Percentiles rank a stretch among this genome's conserved stretches.
Conservation (phyloP, 2,888 invertebrate genomes). For the Mystacides longicornis region DNA sequence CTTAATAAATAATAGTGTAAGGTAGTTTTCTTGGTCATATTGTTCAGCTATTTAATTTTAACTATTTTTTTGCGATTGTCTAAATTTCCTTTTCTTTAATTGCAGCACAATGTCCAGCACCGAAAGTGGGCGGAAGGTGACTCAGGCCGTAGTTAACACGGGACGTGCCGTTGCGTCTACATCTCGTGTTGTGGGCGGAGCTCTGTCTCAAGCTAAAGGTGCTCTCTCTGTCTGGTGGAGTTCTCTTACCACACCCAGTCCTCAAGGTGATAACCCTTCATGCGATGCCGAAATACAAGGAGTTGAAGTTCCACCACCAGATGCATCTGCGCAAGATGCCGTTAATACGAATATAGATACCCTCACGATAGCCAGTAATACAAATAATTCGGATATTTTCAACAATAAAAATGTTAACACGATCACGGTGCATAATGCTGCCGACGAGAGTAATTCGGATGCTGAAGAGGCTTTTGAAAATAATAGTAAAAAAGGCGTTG, state of each 20-base stretch:
- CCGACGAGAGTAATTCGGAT: slow-evolving; percentile 20
- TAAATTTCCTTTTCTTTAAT: not conserved
- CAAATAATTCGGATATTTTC: not conserved
- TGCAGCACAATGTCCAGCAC: slow-evolving; percentile 87
- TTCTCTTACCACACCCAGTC: slow-evolving; percentile 54
- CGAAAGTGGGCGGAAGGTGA: slow-evolving; percentile 87
- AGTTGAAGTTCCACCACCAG: slow-evolving; percentile 5
- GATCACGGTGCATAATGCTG: slow-evolving; percentile 17
- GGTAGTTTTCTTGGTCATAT: not conserved
- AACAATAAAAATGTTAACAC: slow-evolving; percentile 13
- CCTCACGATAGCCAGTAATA: slow-evolving; percentile 2
- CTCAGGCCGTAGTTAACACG: slow-evolving; percentile 86
- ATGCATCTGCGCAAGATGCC: slow-evolving; percentile 22
- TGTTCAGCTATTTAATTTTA: no score
- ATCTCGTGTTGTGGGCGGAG: slow-evolving; percentile 59
- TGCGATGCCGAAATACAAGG: slow-evolving; percentile 9
- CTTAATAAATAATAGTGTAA: not conserved
- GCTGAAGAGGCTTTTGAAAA: slow-evolving; percentile 20
- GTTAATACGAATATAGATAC: slow-evolving; percentile 6
- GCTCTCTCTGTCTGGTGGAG: slow-evolving; percentile 85
- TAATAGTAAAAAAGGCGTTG: not conserved
- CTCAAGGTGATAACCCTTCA: slow-evolving; percentile 25
- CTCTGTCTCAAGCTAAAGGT: slow-evolving; percentile 80
- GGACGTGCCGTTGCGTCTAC: slow-evolving; percentile 74
- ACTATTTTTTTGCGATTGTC: not conserved